Base-by-base conservation (phyloP, 2,888 invertebrate species). In the Acleris emargana region DNA sequence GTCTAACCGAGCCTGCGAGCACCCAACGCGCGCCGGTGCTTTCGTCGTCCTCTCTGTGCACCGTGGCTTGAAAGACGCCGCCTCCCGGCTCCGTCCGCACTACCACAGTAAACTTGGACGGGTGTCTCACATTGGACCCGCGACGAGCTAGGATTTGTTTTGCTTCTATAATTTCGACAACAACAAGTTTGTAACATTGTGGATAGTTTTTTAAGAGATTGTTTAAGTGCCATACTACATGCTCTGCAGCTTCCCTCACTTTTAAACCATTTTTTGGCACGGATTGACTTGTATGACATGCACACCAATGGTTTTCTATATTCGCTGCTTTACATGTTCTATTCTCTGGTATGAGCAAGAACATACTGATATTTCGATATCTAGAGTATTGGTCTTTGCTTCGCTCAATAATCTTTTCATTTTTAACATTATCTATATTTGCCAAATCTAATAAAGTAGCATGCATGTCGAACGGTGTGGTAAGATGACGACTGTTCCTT, bases 291-390 rank as follows among this genome's bases (percentile, higher is more conserved):
- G 90, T 80, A 94, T 95, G 95, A 72, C 98, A 98, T 9, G 96
- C 95, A 82, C 98, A 98, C 96, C 96, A 98, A 80, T 97, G 96
- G 17, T 95, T 94, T 0, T 94, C 93, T 61, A 98, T 96, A 1
- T 93, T 94, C 0, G 97, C 96, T 67, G 93, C 89, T 59, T 93
- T 87, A 80, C 98, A 98, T 0, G 95, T 96, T 60, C 98, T 91
- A 42, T 91, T 88, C 32, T 81, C 79, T 0, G 96, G 94, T 63
- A 98, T 92, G 1, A 94, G 93, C 32, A 94, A 84, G 79, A 98
- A 97, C 58, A 97, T 91, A 80, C 97, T 97, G 11, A 95, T 94
- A 9, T 94, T 95, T 20, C 94, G 86, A 2, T 87, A 81, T 71
- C 83, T 71, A 18, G 73, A 74, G 17, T 83, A 81, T 1, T 77